phyloP scores from a whole-genome alignment of 2,113 vertebrate genomes.

The Gopherus evgoodei region DNA sequence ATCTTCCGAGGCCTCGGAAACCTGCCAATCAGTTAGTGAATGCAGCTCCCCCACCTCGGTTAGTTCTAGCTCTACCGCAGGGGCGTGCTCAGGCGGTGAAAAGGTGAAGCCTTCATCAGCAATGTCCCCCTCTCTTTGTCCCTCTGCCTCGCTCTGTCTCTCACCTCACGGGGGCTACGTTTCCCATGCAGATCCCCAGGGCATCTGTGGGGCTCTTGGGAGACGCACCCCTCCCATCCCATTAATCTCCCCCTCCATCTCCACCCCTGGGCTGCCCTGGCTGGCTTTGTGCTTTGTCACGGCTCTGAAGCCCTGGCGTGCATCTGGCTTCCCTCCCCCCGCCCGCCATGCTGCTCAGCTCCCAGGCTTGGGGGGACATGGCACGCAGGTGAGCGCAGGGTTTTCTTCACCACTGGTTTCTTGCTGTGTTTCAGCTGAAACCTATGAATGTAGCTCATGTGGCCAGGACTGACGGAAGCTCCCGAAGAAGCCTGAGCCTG shows the following conservation, averaged over 20 bases:
- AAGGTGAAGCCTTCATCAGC: conserved; percentile 37
- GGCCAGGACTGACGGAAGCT: neutral
- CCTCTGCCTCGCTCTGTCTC: rapidly evolving
- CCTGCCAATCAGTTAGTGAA: conserved; percentile 97
- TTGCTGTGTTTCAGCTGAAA: conserved; percentile 4
- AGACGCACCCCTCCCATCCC: too few species aligned
- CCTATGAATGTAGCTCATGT: neutral
- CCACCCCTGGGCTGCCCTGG: neutral
- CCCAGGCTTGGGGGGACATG: neutral
- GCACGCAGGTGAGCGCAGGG: neutral
- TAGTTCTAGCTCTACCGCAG: conserved; percentile 74
- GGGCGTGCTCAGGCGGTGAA: conserved; percentile 19
- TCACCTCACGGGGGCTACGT: rapidly evolving
- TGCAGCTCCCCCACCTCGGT: conserved; percentile 98
- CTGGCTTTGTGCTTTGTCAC: neutral
- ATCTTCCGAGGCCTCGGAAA: conserved; percentile 97
- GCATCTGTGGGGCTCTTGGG: neutral
- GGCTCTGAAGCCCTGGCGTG: neutral
- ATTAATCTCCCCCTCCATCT: neutral
- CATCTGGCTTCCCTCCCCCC: neutral
- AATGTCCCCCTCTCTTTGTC: neutral
- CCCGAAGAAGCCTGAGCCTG: neutral
- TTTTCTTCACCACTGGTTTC: neutral
- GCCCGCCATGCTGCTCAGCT: neutral
- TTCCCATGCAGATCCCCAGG: rapidly evolving